Base-by-base conservation (phyloP, 2,113 vertebrate species). In the Microcebus murinus region DNA sequence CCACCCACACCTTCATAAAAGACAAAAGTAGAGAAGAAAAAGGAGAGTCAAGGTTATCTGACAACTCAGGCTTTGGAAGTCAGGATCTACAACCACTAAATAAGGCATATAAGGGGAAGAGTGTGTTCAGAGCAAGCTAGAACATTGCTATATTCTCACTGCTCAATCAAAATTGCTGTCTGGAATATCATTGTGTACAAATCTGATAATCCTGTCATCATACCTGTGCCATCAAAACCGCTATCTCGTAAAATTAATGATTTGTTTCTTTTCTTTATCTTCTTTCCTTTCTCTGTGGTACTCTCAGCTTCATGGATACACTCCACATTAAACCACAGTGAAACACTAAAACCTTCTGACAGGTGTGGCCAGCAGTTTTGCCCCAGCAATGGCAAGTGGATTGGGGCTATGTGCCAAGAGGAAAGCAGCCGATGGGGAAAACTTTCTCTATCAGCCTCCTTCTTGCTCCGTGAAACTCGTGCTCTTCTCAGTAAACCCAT, bases 361-460 rank as follows among this genome's bases (percentile, higher is more conserved):
- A 99, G 99, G 95, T 99, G 99, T 0, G 99, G 99, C 99, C 99
- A 99, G 97, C 99, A 99, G 98, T 99, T 99, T 95, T 99, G 99
- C 10, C 99, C 99, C 73, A 99, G 99, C 88, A 99, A 97, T 13
- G 99, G 99, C 95, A 99, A 97, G 97, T 99, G 99, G 68, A 99
- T 80, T 4, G 99, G 99, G 65, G 99, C 99, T 1, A 99, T 77
- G 0, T 99, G 99, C 99, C 99, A 99, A n/a, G 99, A 99, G 67
- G 99, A 99, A 57, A 99, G 98, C 42, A 98, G 98, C 27, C 98
- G 97, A 93, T 99, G 99, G 90, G 98, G 98, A 0, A 98, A 94
- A 17, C 65, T 85, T 71, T 99, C 99, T 25, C 96, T 55, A 27
- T 98, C 98, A 11, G 94, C 97, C 23, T 99, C 99, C 45, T 98